Base-by-base conservation (phyloP, 2,888 invertebrate species). In the Temnothorax unifasciatus region DNA sequence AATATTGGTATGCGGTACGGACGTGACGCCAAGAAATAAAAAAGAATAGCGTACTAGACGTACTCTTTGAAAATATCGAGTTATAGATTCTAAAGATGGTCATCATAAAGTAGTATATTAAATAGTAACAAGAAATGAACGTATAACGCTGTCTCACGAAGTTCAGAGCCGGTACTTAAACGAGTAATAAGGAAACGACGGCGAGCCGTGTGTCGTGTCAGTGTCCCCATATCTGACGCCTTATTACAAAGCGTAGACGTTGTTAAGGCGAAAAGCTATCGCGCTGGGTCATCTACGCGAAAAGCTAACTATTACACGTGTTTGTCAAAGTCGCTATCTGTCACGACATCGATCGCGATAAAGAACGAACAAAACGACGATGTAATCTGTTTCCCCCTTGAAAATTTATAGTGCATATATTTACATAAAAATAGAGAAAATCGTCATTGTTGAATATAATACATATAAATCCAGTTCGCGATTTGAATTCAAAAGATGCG, bases 251-350 rank as follows among this genome's bases (percentile, higher is more conserved):
- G 84, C 86, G 86, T 87, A 89, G 85, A 83, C 87, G 87, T 89
- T 90, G 92, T 92, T 92, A 91, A 89, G 85, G 86, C 29, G 29
- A 75, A 79, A 54, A 83, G 88, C 87, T 92, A 92, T 92, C 92
- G 81, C 44, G 64, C 57, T 79, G 84, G 85, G 77, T 87, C 88
- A 92, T 92, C 92, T 91, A 87, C 88, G 73, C 82, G 83, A 25
- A 21, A 73, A 29, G 29, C 76, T 75, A 86, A 84, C 85, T 82
- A 74, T 88, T 85, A 76, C 73, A 82, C 57, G 57, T 74, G 74
- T 79, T 74, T 74, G 54, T 25, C 57, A 38, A 18, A 71, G 54
- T 57, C 29, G 5, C 57, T 47, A 57, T 69, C 68, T 54, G 18
- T 38, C 44, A n/a, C n/a, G 59, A 38, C 18, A 59, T 79, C 57